phyloP scores from a whole-genome alignment of 2,797 vertebrate species.

The Clamator glandarius region DNA sequence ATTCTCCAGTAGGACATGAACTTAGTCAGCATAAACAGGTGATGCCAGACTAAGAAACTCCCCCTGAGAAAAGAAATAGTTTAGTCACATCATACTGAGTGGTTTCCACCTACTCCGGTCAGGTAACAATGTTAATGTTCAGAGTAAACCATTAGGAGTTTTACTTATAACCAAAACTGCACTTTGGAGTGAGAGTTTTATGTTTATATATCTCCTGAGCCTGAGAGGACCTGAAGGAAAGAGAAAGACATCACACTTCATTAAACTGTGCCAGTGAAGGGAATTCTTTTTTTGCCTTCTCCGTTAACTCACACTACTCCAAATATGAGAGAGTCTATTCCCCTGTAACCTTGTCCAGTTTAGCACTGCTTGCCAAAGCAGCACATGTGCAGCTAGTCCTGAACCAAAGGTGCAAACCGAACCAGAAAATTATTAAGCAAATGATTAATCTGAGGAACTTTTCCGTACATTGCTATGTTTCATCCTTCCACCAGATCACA shows the following conservation, averaged over 20 bases:
- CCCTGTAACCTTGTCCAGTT: background rate
- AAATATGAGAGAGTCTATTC: background rate
- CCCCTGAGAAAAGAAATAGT: background rate
- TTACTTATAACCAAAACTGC: background rate
- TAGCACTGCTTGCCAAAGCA: background rate
- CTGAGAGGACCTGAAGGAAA: background rate
- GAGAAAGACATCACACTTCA: background rate
- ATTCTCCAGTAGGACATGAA: background rate
- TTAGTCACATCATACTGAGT: background rate
- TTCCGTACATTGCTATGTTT: background rate
- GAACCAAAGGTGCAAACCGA: background rate
- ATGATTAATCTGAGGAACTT: background rate
- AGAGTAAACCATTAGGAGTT: background rate
- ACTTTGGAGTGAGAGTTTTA: background rate
- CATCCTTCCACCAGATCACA: background rate
- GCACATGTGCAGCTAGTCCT: background rate
- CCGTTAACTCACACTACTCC: background rate
- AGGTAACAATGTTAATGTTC: background rate
- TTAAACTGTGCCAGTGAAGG: background rate
- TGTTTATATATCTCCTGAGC: background rate
- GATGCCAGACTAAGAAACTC: background rate
- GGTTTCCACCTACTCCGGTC: background rate
- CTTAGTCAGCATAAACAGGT: background rate
- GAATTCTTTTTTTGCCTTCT: background rate
- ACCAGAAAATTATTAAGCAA: background rate